Evolutionary conservation across 1,140 invertebrate genomes (phyloP).

Genomic region (Ruditapes philippinarum): DNA sequence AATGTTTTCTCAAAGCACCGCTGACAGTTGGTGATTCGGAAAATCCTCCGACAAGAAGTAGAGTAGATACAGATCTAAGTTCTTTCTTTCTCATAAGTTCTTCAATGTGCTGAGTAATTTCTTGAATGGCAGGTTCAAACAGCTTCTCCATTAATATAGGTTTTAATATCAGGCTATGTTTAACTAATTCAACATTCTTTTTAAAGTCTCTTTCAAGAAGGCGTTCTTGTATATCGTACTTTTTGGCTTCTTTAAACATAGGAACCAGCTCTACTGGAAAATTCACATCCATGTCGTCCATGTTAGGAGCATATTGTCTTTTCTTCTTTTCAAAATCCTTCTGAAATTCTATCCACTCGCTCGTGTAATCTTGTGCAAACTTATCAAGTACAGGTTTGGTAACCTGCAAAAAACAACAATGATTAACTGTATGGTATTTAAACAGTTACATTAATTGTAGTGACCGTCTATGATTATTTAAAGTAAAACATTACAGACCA

Average conservation of each 20-base stretch:
- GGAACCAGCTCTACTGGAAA: constrained; percentile 13
- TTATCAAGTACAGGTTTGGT: constrained; percentile 14
- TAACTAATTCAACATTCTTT: constrained; percentile 9
- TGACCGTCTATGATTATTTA: too few relatives aligned
- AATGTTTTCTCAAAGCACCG: neutral
- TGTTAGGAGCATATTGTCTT: neutral
- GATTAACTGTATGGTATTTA: too few relatives aligned
- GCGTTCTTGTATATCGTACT: neutral
- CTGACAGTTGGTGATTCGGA: constrained; percentile 43
- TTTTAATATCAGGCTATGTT: constrained; percentile 26
- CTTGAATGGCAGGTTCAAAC: constrained; percentile 22
- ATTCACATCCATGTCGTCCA: neutral
- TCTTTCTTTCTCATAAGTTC: neutral
- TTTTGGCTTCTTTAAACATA: neutral
- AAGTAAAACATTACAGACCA: too few relatives aligned
- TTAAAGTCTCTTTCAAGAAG: constrained; percentile 4
- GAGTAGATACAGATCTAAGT: constrained; percentile 29
- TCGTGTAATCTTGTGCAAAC: constrained; percentile 2
- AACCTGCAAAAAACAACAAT: neutral
- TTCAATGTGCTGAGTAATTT: constrained; percentile 45
- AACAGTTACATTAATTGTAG: too few relatives aligned
- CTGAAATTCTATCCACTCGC: constrained; percentile 43
- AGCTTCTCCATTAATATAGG: constrained; percentile 12
- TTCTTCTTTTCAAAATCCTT: constrained; percentile 49
- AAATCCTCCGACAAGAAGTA: constrained; percentile 61